Evolutionary conservation across 2,113 vertebrate genomes (phyloP).

Genomic region (Dicentrarchus labrax): DNA sequence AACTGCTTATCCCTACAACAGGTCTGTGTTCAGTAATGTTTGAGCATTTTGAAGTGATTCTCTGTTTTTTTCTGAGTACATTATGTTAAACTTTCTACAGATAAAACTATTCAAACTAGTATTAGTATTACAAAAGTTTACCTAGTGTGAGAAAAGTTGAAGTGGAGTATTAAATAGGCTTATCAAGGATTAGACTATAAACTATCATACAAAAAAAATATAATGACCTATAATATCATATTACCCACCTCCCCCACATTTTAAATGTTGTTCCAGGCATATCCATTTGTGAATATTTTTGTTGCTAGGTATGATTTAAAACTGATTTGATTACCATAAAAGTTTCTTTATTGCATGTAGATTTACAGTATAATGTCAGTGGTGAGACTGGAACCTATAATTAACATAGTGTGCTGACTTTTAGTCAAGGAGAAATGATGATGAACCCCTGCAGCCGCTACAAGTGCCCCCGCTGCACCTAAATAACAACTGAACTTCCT

Average conservation of each 20-base stretch:
- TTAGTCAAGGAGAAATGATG: conserved; percentile 2
- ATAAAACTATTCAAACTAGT: neutral
- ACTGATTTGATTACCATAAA: neutral
- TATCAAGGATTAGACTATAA: too few relatives aligned
- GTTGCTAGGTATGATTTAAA: neutral
- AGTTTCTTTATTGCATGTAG: neutral
- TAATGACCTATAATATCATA: neutral
- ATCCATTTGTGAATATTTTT: neutral
- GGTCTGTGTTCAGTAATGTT: conserved; percentile 77
- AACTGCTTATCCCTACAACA: conserved; percentile 94
- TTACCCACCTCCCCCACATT: neutral
- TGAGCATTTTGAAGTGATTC: neutral
- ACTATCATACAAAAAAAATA: too few relatives aligned
- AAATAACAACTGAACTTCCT: neutral
- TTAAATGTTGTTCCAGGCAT: neutral
- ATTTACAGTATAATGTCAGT: too few relatives aligned
- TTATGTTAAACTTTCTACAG: neutral
- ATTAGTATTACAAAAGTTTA: neutral
- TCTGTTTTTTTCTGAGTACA: neutral
- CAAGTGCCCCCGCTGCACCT: neutral
- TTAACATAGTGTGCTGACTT: neutral
- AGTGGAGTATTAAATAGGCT: too few relatives aligned
- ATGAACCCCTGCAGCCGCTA: neutral
- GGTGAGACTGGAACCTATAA: neutral
- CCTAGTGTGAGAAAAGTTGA: neutral